These are phyloP conservation scores for Lepas anatifera DNA, from an alignment of 2,888 invertebrate genomes.

Conservation along the genomic window DNA sequence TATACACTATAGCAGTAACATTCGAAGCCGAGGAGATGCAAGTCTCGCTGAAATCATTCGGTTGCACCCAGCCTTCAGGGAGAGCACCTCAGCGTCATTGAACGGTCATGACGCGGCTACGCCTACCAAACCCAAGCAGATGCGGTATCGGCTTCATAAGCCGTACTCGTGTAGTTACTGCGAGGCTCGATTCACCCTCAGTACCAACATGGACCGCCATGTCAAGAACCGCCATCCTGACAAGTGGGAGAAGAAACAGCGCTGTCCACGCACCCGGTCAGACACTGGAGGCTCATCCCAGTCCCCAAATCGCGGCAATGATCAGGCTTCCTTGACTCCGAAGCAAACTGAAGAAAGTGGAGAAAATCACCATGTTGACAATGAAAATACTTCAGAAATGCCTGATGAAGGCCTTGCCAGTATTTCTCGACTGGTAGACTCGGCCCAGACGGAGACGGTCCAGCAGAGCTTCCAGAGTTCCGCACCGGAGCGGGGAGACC, in stretches of 20 bases:
- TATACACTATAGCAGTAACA: no score
- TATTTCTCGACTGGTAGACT: constrained; percentile 58
- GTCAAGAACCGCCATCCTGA: constrained; percentile 90
- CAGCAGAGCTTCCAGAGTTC: constrained; percentile 47
- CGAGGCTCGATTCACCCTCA: constrained; percentile 71
- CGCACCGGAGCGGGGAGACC: constrained; percentile 24
- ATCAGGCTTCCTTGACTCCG: no score
- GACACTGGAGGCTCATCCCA: constrained; percentile 11
- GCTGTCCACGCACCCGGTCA: constrained; percentile 33
- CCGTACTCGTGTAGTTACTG: constrained; percentile 86
- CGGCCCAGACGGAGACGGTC: constrained; percentile 52
- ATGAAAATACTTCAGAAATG: constrained; percentile 48
- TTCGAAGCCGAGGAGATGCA: neutral
- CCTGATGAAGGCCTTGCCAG: constrained; percentile 54
- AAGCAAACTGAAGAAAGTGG: no score
- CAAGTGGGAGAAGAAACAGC: constrained; percentile 67
- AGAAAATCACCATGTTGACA: constrained; percentile 89
- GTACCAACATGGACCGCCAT: constrained; percentile 85
- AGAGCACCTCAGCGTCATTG: constrained; percentile 55
- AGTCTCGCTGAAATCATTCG: constrained; percentile 3
- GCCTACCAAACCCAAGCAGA: constrained; percentile 75
- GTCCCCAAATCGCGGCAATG: constrained; percentile 15
- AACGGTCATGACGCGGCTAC: constrained; percentile 79
- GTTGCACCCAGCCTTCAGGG: neutral
- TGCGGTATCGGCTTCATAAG: constrained; percentile 76